Conservation (phyloP, 2,113 vertebrate species). For the Sakesphorus luctuosus region DNA sequence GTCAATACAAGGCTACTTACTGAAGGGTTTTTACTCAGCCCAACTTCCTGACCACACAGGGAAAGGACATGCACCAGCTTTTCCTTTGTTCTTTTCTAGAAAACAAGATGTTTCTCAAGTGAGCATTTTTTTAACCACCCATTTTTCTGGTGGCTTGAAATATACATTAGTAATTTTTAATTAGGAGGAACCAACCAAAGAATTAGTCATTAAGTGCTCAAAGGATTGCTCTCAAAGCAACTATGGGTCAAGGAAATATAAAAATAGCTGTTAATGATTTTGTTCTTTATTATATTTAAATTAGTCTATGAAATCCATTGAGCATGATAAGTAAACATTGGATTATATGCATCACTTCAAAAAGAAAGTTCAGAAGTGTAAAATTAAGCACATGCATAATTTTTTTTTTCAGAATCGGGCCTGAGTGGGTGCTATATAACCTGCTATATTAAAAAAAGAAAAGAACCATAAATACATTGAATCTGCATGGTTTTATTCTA, state of each 20-base stretch:
- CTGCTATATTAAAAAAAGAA: background rate
- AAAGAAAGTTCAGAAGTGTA: background rate
- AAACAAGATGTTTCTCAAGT: slow-evolving; percentile 41
- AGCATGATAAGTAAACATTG: background rate
- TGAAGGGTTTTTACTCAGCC: slow-evolving; percentile 97
- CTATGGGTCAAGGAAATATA: background rate
- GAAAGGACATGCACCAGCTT: slow-evolving; percentile 97
- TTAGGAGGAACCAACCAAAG: background rate
- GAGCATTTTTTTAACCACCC: background rate
- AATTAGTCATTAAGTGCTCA: background rate
- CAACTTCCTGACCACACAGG: slow-evolving; percentile 96
- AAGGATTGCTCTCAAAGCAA: background rate
- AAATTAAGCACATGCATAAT: background rate
- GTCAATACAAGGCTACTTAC: slow-evolving; percentile 77
- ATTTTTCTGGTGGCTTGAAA: background rate
- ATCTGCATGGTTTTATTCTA: background rate
- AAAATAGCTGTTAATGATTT: background rate
- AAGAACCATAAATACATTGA: background rate
- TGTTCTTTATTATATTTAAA: background rate
- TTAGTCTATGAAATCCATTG: background rate
- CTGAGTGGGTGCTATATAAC: background rate
- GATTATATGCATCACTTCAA: background rate
- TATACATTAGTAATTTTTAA: background rate
- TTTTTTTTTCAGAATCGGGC: background rate
- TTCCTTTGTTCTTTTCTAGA: slow-evolving; percentile 95